Percentiles rank a stretch among this genome's conserved stretches.
Conservation (phyloP, 2,113 vertebrate species). For the Phasianus colchicus region DNA sequence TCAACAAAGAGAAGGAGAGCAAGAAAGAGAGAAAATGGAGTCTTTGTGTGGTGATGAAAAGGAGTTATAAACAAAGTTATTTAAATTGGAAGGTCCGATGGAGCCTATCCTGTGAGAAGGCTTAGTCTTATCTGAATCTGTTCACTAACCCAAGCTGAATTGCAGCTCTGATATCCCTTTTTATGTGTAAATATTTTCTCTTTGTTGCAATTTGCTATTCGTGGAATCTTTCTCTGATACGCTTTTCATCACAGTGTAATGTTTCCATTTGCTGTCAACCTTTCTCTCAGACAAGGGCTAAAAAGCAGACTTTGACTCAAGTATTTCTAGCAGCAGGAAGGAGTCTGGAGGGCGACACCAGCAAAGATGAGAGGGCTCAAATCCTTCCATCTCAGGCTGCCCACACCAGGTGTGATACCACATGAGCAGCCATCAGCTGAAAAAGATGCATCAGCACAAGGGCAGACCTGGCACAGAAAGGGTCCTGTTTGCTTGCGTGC, state of each 20-base stretch:
- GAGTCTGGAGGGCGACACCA: background rate
- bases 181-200: slow-evolving; percentile 29
- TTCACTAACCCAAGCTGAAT: slow-evolving; percentile 62
- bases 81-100: slow-evolving; percentile 75
- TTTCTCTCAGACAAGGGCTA: background rate
- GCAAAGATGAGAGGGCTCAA: background rate
- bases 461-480: background rate
- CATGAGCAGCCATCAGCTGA: background rate
- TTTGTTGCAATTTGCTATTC: slow-evolving; percentile 52
- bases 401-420: background rate
- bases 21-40: slow-evolving; percentile 60
- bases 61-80: slow-evolving; percentile 73
- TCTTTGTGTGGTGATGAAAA: slow-evolving; percentile 75
- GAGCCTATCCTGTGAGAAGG: slow-evolving; percentile 67
- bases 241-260: background rate
- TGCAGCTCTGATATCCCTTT: slow-evolving; percentile 60
- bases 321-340: background rate
- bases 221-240: slow-evolving; percentile 13
- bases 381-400: background rate
- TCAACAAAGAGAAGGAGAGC: slow-evolving; percentile 72
- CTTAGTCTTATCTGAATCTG: slow-evolving; percentile 60
- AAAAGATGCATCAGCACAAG: background rate
- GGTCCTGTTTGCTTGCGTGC: background rate
- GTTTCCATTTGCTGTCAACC: background rate
- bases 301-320: background rate